Conservation (phyloP, 2,113 vertebrate genomes). For the Percopsis transmontana region DNA sequence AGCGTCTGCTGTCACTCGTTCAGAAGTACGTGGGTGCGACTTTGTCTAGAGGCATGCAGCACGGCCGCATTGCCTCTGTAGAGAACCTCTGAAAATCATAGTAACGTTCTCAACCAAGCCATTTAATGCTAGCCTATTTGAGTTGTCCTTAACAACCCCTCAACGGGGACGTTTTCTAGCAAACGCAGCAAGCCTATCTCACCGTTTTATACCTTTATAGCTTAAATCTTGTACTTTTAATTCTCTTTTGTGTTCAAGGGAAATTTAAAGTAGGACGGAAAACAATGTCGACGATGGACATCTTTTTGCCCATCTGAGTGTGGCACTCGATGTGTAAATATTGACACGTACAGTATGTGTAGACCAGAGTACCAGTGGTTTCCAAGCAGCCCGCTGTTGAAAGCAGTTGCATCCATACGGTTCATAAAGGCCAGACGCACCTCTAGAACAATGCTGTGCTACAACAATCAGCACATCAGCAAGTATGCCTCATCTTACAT, state of each 20-base stretch:
- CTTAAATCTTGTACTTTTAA: neutral
- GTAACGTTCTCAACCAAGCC: no score
- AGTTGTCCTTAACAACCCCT: no score
- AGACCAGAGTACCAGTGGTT: conserved; percentile 34
- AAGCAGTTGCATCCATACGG: neutral
- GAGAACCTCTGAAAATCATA: no score
- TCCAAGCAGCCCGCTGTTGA: neutral
- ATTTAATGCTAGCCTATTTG: no score
- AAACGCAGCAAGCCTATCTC: no score
- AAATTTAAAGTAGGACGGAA: conserved; percentile 22
- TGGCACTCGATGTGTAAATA: conserved; percentile 46
- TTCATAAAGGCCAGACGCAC: conserved; percentile 57
- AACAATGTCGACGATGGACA: no score
- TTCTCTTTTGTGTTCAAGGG: neutral
- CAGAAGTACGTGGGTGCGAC: conserved; percentile 66
- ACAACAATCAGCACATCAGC: conserved; percentile 27
- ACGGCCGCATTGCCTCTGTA: conserved; percentile 39
- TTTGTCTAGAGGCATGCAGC: conserved; percentile 51
- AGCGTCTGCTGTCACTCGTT: conserved; percentile 62
- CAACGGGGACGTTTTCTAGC: no score
- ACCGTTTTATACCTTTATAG: no score
- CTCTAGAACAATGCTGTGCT: conserved; percentile 26
- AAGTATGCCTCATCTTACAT: no score
- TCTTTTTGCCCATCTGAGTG: neutral
- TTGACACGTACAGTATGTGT: no score